A percentile compares a stretch with the other conserved stretches of the same genome.
Evolutionary conservation across 1,140 invertebrate genomes (phyloP).

Genomic region (Drosophila littoralis): DNA sequence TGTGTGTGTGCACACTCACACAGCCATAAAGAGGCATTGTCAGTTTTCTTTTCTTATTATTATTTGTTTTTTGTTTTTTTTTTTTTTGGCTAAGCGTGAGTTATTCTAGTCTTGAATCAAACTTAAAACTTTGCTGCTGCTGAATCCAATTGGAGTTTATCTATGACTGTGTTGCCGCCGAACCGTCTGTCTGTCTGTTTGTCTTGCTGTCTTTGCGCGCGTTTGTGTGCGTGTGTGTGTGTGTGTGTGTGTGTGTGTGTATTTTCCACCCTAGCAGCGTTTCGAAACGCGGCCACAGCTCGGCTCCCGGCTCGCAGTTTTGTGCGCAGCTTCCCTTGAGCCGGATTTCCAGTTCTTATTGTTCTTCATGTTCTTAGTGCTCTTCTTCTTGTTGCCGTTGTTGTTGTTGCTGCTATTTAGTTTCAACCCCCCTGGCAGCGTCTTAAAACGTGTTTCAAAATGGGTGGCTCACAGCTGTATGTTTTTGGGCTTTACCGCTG

Average conservation of each 20-base stretch:
- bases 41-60: background rate
- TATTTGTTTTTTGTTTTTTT: background rate
- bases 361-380: conserved; percentile 6
- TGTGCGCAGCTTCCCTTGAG: conserved; percentile 64
- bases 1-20: conserved; percentile 6
- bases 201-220: conserved; percentile 1
- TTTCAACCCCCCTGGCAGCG: conserved; percentile 50
- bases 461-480: conserved; percentile 54
- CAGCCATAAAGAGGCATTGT: background rate
- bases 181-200: conserved; percentile 10
- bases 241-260: conserved; percentile 22
- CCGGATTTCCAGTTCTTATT: conserved; percentile 44
- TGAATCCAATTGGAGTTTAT: conserved; percentile 41
- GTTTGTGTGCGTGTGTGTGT: conserved; percentile 4
- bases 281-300: conserved; percentile 60
- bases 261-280: conserved; percentile 66
- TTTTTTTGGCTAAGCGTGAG: conserved; percentile 22
- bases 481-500: conserved; percentile 20
- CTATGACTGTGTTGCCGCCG: conserved; percentile 11
- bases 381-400: conserved; percentile 1
- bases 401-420: conserved; percentile 27
- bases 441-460: conserved; percentile 73
- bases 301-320: conserved; percentile 50
- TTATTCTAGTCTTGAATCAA: conserved; percentile 12
- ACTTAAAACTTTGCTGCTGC: conserved; percentile 15